Evolutionary conservation across 2,888 invertebrate genomes (phyloP).

Genomic region (Tromatobia lineatoria): DNA sequence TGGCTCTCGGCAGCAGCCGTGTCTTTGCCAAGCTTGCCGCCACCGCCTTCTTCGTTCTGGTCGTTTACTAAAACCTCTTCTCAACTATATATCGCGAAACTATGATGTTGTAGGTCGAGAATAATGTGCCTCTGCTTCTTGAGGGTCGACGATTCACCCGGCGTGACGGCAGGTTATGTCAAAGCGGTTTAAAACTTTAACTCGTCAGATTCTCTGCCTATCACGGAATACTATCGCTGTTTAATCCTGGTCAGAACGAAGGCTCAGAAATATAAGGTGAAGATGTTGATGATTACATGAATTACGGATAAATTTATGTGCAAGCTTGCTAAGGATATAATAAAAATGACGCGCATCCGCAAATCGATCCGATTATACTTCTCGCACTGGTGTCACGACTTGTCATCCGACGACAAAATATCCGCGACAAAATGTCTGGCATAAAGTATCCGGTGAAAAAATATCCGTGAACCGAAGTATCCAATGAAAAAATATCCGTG

Average conservation of each 20-base stretch:
- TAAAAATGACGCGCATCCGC: too few species aligned
- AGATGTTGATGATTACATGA: background rate
- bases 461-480: too few species aligned
- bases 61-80: constrained; percentile 50
- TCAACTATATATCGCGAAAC: constrained; percentile 39
- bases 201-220: constrained; percentile 1
- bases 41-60: constrained; percentile 58
- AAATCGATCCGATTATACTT: too few species aligned
- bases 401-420: too few species aligned
- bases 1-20: constrained; percentile 73
- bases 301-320: background rate
- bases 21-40: constrained; percentile 73
- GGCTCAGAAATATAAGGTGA: background rate
- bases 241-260: background rate
- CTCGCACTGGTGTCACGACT: too few species aligned
- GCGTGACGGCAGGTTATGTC: constrained; percentile 65
- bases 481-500: too few species aligned
- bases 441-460: too few species aligned
- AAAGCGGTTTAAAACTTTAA: constrained; percentile 44
- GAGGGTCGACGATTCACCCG: constrained; percentile 58
- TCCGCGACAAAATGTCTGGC: too few species aligned
- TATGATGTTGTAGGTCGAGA: constrained; percentile 45
- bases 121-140: constrained; percentile 38
- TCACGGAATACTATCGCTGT: background rate
- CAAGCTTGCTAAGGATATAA: too few species aligned